Percentiles rank a stretch among this genome's conserved stretches.
phyloP scores from a whole-genome alignment of 2,113 vertebrate genomes.

The Leuciscus idus region DNA sequence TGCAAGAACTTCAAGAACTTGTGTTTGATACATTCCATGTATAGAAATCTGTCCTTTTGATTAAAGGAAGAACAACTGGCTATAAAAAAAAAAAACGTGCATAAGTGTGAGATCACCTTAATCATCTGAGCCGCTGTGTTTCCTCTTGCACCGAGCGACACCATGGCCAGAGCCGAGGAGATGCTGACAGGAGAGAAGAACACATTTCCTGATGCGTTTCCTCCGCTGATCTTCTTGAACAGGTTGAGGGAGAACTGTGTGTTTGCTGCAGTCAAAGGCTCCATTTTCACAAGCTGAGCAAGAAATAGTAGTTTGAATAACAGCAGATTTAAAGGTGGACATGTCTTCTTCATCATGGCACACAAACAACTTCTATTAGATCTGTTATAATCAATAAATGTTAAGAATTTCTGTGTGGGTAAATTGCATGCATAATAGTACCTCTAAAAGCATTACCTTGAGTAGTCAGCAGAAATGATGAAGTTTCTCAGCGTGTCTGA shows the following conservation, averaged over 20 bases:
- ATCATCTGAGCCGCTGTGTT: slow-evolving; percentile 83
- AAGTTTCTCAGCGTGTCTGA: not conserved
- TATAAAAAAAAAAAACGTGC: not conserved
- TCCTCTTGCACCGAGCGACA: slow-evolving; percentile 81
- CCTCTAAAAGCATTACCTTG: not conserved
- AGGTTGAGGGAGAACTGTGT: slow-evolving; percentile 81
- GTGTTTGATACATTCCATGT: too few species aligned
- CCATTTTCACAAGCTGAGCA: slow-evolving; percentile 46
- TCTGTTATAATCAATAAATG: too few species aligned
- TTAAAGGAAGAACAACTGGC: not conserved
- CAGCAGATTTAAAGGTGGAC: not conserved
- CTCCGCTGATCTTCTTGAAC: slow-evolving; percentile 78
- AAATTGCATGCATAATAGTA: not conserved
- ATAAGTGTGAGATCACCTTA: slow-evolving; percentile 72
- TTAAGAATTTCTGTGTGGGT: too few species aligned
- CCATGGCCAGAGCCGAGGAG: slow-evolving; percentile 83
- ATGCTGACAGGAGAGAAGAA: slow-evolving; percentile 86
- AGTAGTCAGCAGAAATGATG: not conserved
- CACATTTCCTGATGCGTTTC: slow-evolving; percentile 68
- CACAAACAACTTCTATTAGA: not conserved
- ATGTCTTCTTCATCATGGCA: not conserved
- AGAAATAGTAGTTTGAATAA: not conserved
- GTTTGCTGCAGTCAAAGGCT: slow-evolving; percentile 72
- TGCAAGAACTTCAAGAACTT: not conserved
- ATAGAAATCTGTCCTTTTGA: not conserved